A percentile compares a stretch with the other conserved stretches of the same genome.
Evolutionary conservation across 2,797 vertebrate genomes (phyloP).

Genomic region (Helicolenus hilgendorfi): DNA sequence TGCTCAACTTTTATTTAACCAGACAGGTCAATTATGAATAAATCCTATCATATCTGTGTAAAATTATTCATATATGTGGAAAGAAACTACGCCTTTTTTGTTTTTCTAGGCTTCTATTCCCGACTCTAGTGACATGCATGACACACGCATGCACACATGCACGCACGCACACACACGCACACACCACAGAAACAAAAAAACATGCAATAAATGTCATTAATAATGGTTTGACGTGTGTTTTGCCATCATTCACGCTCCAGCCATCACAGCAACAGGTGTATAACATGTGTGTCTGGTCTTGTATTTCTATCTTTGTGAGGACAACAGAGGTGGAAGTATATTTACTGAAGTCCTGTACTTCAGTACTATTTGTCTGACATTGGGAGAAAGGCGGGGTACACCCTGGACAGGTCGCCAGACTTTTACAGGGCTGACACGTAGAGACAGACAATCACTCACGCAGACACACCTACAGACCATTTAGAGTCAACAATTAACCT

Average conservation of each 20-base stretch:
- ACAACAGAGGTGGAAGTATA: background rate
- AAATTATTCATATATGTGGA: background rate
- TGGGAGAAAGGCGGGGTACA: too few relatives aligned
- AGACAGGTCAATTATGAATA: constrained; percentile 20
- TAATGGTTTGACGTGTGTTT: background rate
- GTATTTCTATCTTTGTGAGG: background rate
- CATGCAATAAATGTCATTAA: background rate
- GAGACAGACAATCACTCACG: too few relatives aligned
- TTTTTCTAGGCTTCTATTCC: background rate
- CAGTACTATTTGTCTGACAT: too few relatives aligned
- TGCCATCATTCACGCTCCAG: background rate
- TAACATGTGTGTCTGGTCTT: background rate
- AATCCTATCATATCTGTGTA: background rate
- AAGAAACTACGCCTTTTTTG: background rate
- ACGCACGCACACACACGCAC: background rate
- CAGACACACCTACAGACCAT: too few relatives aligned
- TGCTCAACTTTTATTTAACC: constrained; percentile 11
- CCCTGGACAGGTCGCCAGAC: too few relatives aligned
- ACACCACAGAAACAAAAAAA: background rate
- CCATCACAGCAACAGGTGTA: background rate
- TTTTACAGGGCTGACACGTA: too few relatives aligned
- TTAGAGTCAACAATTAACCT: too few relatives aligned
- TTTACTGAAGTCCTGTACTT: too few relatives aligned
- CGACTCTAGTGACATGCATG: background rate
- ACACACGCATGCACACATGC: background rate